Evolutionary conservation across 2,113 vertebrate species (phyloP).

Genomic region (Saccopteryx bilineata): DNA sequence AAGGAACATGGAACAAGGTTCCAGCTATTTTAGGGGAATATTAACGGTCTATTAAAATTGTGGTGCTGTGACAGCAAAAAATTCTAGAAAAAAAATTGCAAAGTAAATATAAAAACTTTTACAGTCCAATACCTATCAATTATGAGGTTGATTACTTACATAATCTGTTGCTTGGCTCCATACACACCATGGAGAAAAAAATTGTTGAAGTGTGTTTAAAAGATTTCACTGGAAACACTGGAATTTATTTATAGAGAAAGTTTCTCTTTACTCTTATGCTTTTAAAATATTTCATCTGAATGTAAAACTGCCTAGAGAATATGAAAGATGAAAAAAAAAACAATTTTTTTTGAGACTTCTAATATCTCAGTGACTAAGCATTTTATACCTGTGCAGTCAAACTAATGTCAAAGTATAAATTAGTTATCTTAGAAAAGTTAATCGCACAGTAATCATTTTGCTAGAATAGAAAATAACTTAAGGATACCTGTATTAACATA

Average conservation of each 20-base stretch:
- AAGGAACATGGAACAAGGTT: background rate
- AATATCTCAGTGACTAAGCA: conserved; percentile 58
- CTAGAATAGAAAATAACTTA: conserved; percentile 20
- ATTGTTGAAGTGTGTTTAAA: conserved; percentile 13
- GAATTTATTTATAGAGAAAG: conserved; percentile 50
- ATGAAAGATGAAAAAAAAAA: conserved; percentile 22
- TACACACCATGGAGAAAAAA: background rate
- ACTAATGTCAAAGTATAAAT: conserved; percentile 60
- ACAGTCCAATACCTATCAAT: background rate
- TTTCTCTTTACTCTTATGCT: conserved; percentile 42
- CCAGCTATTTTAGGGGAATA: background rate
- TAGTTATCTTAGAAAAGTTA: conserved; percentile 59
- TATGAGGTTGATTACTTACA: background rate
- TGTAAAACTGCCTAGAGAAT: background rate
- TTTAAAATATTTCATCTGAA: conserved; percentile 56
- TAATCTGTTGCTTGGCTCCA: background rate
- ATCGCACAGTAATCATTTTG: background rate
- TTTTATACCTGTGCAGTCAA: conserved; percentile 48
- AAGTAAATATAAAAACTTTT: background rate
- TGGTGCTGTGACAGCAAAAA: background rate
- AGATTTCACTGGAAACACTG: conserved; percentile 22
- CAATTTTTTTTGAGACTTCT: conserved; percentile 35
- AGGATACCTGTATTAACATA: conserved; percentile 14
- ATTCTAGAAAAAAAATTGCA: background rate
- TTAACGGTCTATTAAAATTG: background rate